Conservation (phyloP, 2,888 invertebrate genomes). For the Orthosia gracilis region DNA sequence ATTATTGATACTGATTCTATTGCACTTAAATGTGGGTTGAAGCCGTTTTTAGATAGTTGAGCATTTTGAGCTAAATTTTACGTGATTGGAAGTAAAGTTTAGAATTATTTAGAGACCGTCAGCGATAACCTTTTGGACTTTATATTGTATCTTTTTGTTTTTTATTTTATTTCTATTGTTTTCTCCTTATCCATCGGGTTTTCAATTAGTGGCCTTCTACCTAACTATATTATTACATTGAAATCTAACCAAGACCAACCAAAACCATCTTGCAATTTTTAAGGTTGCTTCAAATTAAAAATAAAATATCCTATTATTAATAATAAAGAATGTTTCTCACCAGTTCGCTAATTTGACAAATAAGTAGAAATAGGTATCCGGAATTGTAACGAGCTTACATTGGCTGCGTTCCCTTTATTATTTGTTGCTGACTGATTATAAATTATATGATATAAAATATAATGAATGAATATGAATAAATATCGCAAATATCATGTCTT, state of each 20-base stretch:
- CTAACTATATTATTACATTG: neutral
- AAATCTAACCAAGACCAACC: neutral
- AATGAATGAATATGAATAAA: too few species aligned
- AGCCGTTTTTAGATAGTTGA: neutral
- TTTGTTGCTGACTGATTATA: too few species aligned
- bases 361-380: too few species aligned
- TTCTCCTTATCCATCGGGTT: neutral
- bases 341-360: too few species aligned
- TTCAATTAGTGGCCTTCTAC: neutral
- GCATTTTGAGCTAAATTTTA: neutral
- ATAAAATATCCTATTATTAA: too few species aligned
- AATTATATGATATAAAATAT: too few species aligned
- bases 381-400: too few species aligned
- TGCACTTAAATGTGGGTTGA: conserved; percentile 14
- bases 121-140: neutral
- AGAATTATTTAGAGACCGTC: neutral
- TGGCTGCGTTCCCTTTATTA: too few species aligned
- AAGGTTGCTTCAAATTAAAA: too few species aligned
- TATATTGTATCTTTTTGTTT: neutral
- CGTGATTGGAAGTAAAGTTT: neutral
- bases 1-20: conserved; percentile 49
- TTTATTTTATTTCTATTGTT: neutral
- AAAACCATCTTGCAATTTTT: neutral
- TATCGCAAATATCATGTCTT: too few species aligned
- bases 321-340: too few species aligned